Conservation (phyloP, 2,888 invertebrate species). For the Drosophila putrida region DNA sequence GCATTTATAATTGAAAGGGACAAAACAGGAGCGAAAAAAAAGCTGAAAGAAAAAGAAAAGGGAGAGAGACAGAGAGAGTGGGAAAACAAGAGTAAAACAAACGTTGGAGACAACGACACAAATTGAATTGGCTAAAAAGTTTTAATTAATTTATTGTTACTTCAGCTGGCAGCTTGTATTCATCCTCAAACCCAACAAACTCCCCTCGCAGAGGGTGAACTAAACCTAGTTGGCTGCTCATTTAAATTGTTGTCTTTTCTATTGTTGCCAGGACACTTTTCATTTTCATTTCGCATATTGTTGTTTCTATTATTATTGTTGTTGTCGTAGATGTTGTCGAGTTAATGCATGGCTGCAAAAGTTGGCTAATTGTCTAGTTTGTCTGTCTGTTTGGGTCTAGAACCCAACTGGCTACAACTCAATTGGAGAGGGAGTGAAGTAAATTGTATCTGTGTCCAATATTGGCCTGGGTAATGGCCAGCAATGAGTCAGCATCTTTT, state of each 20-base stretch:
- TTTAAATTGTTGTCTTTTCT: slow-evolving; percentile 64
- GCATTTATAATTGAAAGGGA: slow-evolving; percentile 79
- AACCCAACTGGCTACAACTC: slow-evolving; percentile 12
- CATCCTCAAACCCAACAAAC: slow-evolving; percentile 23
- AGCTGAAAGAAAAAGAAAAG: slow-evolving; percentile 16
- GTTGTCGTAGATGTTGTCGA: slow-evolving; percentile 49
- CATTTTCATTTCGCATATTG: slow-evolving; percentile 43
- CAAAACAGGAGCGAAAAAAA: slow-evolving; percentile 40
- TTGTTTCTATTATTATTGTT: slow-evolving; percentile 18
- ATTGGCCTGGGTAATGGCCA: slow-evolving; percentile 49
- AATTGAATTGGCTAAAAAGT: slow-evolving; percentile 82
- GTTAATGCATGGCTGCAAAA: slow-evolving; percentile 77
- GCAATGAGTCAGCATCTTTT: slow-evolving; percentile 43
- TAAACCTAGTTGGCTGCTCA: slow-evolving; percentile 57
- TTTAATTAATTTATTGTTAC: slow-evolving; percentile 81
- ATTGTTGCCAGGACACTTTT: slow-evolving; percentile 50
- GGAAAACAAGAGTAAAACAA: slow-evolving; percentile 43
- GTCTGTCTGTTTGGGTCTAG: slow-evolving; percentile 6
- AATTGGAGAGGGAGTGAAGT: slow-evolving; percentile 3
- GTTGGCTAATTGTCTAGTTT: slow-evolving; percentile 74
- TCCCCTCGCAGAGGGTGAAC: slow-evolving; percentile 5
- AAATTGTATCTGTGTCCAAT: slow-evolving; percentile 5
- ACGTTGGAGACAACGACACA: slow-evolving; percentile 72
- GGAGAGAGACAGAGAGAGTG: neutral
- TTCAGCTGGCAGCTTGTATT: slow-evolving; percentile 65